These are phyloP conservation scores for Liposcelis brunnea DNA, from an alignment of 2,888 invertebrate species.

Conservation along the genomic window DNA sequence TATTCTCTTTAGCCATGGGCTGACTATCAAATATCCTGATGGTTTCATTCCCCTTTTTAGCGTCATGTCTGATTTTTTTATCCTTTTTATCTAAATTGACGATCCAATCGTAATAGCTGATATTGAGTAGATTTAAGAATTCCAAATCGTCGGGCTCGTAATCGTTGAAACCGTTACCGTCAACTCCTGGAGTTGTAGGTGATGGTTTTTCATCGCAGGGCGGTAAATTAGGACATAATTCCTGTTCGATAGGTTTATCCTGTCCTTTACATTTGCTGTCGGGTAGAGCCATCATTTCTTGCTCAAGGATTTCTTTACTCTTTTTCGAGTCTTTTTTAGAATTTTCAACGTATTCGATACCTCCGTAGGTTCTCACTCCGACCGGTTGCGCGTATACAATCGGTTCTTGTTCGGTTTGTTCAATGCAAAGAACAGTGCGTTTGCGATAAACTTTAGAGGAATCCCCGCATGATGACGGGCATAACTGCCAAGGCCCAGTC, in stretches of 20 bases:
- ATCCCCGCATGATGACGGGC: slow-evolving; percentile 47
- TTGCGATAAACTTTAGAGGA: slow-evolving; percentile 21
- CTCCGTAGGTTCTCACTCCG: not conserved
- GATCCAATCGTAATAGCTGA: too few relatives aligned
- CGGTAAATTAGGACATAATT: slow-evolving; percentile 40
- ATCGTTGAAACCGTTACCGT: too few relatives aligned
- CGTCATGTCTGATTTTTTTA: not conserved
- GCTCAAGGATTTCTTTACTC: not conserved
- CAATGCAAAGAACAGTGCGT: slow-evolving; percentile 28
- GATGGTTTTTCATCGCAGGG: slow-evolving; percentile 22
- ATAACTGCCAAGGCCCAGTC: slow-evolving; percentile 73
- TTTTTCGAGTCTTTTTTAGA: not conserved
- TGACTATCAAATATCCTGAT: too few relatives aligned
- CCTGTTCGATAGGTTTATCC: slow-evolving; percentile 46
- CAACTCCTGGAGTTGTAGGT: too few relatives aligned
- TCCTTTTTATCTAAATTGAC: not conserved
- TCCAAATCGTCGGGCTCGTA: too few relatives aligned
- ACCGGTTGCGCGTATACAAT: not conserved
- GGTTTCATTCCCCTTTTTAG: not conserved
- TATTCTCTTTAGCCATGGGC: too few relatives aligned
- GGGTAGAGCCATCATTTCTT: slow-evolving; percentile 35
- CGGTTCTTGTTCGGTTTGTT: slow-evolving; percentile 19
- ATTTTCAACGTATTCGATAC: slow-evolving; percentile 4
- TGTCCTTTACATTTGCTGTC: slow-evolving; percentile 51
- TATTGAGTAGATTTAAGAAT: too few relatives aligned